Evolutionary conservation across 2,888 invertebrate species (phyloP), one percentile per base, ranked within the genome.

Genomic region (Cantharis nigra): DNA sequence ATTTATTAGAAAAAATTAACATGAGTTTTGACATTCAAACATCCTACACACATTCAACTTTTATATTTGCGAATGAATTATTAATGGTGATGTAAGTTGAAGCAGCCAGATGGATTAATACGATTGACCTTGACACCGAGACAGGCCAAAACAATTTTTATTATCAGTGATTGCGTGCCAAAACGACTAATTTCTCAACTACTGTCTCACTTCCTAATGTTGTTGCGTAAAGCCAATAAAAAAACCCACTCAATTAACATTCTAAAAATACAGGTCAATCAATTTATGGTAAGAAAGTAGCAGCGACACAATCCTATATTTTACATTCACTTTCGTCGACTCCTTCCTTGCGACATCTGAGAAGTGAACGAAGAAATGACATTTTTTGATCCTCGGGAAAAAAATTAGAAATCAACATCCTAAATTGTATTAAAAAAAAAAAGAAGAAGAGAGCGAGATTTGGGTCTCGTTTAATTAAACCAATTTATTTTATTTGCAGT

Each of bases 321-420:
- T 10, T 63, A 74, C 80, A 79, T 80, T 80, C 80, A 77, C 78
- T 76, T 77, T 77, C 80, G 77, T 75, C 77, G 78, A 75, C 77
- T 77, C 72, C 71, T 63, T 30, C 67, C 62, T 78, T 78, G 75
- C 78, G 72, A 75, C 75, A 78, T 65, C n/a, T 9, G 49, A 49
- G 49, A n/a, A n/a, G 49, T 49, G n/a, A n/a, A n/a, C n/a, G 49
- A 49, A 49, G n/a, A 49, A 49, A n/a, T n/a, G 49, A 49, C 49
- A 49, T 49, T 49, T 49, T 49, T n/a, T 49, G n/a, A 49, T 49
- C 33, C n/a, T 33, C 13, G 13, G 13, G n/a, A 49, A 49, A 49
- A n/a, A 49, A 49, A 49, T 49, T 49, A 49, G 49, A 49, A 49
- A 49, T 49, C 49, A n/a, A 49, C 49, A n/a, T 49, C 49, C 49